These are phyloP conservation scores for Chloroclysta siterata DNA, from an alignment of 2,888 invertebrate species.

Conservation along the genomic window DNA sequence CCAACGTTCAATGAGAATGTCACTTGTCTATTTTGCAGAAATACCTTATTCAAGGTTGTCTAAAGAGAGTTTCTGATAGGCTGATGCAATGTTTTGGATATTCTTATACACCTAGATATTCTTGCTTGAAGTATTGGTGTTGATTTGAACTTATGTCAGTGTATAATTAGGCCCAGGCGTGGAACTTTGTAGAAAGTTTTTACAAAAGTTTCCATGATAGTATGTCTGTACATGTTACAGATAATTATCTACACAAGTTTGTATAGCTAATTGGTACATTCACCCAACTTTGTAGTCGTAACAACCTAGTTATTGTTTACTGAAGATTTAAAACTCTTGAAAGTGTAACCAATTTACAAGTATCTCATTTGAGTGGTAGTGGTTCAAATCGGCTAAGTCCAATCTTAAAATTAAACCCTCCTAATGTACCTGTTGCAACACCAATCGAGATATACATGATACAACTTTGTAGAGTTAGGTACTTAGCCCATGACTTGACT, in stretches of 20 bases:
- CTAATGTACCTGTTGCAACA: no score
- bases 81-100: constrained; percentile 43
- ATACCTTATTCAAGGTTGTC: constrained; percentile 63
- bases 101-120: not conserved
- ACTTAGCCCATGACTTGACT: not conserved
- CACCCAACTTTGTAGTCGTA: constrained; percentile 2
- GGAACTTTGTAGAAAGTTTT: constrained; percentile 3
- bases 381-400: not conserved
- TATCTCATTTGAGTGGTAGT: not conserved
- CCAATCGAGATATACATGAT: no score
- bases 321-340: not conserved
- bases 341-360: not conserved
- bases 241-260: no score
- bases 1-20: constrained; percentile 75
- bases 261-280: not conserved
- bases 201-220: constrained; percentile 10
- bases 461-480: no score
- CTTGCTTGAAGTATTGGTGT: not conserved
- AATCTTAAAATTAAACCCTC: not conserved
- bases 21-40: constrained; percentile 60
- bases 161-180: not conserved
- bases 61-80: constrained; percentile 43
- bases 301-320: constrained; percentile 4
- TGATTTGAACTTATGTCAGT: not conserved
- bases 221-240: not conserved